Conservation (phyloP, 2,113 vertebrate species). For the Chrysochloris asiatica region DNA sequence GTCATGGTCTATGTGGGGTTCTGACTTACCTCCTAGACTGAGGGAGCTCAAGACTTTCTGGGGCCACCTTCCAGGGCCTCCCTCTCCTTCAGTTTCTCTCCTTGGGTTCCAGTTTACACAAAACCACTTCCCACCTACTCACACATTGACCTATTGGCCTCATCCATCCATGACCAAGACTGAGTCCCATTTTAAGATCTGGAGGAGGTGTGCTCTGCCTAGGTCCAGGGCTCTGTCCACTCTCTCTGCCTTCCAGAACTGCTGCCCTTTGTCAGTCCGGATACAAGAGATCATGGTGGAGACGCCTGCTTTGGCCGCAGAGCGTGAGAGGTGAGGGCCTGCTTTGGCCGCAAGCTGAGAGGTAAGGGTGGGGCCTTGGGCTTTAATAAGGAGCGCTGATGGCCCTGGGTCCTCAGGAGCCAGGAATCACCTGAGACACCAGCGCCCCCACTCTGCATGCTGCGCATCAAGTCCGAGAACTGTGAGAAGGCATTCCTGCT, state of each 20-base stretch:
- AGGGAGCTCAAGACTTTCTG: background rate
- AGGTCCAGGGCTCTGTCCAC: conserved; percentile 8
- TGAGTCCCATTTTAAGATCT: background rate
- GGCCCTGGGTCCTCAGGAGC: conserved; percentile 64
- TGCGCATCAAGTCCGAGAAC: conserved; percentile 91
- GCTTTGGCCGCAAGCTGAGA: background rate
- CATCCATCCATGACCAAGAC: background rate
- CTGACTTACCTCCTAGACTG: background rate
- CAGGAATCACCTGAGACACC: background rate
- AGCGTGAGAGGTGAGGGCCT: conserved; percentile 58
- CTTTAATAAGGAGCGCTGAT: background rate
- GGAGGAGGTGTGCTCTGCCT: no score
- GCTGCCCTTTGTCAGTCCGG: conserved; percentile 63
- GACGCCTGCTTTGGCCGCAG: conserved; percentile 79
- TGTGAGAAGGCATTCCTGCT: conserved; percentile 86
- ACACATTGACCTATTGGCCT: background rate
- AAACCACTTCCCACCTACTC: background rate
- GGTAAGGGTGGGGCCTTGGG: background rate
- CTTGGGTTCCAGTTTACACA: no score
- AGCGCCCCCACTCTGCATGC: conserved; percentile 72
- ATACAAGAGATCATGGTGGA: conserved; percentile 83
- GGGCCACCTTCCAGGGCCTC: no score
- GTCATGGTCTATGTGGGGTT: background rate
- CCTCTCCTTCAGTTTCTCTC: no score
- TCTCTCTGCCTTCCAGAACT: conserved; percentile 82